Base-by-base conservation (phyloP, 2,888 invertebrate species). In the Agrilus mali region DNA sequence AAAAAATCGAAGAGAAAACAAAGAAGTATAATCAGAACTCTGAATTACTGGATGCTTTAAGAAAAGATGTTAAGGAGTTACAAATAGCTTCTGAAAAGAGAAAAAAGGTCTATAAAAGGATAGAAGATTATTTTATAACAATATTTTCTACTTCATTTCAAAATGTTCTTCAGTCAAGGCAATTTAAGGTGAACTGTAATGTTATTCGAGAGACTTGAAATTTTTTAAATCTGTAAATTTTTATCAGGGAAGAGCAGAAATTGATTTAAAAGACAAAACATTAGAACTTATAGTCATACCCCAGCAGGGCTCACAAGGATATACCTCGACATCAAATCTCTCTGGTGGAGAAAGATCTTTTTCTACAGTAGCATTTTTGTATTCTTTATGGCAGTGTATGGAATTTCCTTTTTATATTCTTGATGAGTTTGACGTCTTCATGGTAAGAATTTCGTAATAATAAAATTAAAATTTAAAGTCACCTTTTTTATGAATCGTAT, bases 401-500 rank as follows among this genome's bases (percentile, higher is more conserved):
- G 82, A 86, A 58, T 78, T 89, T 57, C 96, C 97, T 1, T 95
- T 97, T 68, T 85, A 85, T 72, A 82, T 93, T 65, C 72, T 96
- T 54, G 96, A 96, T 65, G 96, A 97, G 72, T 96, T 94, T 62
- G 95, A 96, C 60, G 93, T 96, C 0, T 96, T 89, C 61, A 94
- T 96, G 86, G 93, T 87, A 60, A 64, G 63, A 56, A 20, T 39
- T 36, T 42, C n/a, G n/a, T n/a, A 22, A 8, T n/a, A 41, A 4
- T 12, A 40, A 3, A 33, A 33, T 15, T 40, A 15, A 33, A n/a
- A 41, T 27, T 10, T n/a, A n/a, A n/a, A n/a, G n/a, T 10, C 27
- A 27, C 27, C 27, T 10, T 27, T 27, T 27, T 2, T 10, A 5
- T 3, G 2, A 27, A 27, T 27, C 7, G 20, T n/a, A n/a, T n/a